phyloP scores from a whole-genome alignment of 2,113 vertebrate species.

The Plecturocebus donacophilus region DNA sequence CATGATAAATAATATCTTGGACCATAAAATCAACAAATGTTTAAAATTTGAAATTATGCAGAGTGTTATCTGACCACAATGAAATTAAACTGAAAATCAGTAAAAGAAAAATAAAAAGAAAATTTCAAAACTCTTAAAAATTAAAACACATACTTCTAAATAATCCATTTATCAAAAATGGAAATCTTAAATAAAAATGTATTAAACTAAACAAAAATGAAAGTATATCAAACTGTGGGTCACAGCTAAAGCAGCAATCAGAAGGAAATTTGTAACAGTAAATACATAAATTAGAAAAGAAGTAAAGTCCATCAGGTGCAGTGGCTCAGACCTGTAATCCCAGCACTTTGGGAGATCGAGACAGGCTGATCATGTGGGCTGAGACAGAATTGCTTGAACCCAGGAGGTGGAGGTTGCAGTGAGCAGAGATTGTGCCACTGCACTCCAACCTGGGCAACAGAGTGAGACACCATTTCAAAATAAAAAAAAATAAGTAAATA shows the following conservation, averaged over 20 bases:
- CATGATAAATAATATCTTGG: background rate
- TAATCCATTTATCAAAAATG: background rate
- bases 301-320: too few relatives aligned
- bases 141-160: background rate
- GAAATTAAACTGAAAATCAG: conserved; percentile 1
- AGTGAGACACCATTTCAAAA: too few relatives aligned
- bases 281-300: background rate
- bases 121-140: background rate
- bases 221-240: background rate
- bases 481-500: too few relatives aligned
- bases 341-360: too few relatives aligned
- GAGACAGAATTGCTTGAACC: too few relatives aligned
- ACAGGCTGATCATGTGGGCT: too few relatives aligned
- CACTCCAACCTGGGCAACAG: too few relatives aligned
- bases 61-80: background rate
- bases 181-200: background rate
- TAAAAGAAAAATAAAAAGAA: background rate
- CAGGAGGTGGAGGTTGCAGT: too few relatives aligned
- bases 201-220: background rate
- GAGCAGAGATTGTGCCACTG: too few relatives aligned
- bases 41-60: background rate
- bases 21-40: background rate
- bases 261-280: background rate
- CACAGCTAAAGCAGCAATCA: background rate
- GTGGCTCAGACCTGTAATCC: too few relatives aligned